Percentiles rank a stretch among this genome's conserved stretches.
These are phyloP conservation scores for Rallus limicola DNA, from an alignment of 2,113 vertebrate species.

Conservation along the genomic window DNA sequence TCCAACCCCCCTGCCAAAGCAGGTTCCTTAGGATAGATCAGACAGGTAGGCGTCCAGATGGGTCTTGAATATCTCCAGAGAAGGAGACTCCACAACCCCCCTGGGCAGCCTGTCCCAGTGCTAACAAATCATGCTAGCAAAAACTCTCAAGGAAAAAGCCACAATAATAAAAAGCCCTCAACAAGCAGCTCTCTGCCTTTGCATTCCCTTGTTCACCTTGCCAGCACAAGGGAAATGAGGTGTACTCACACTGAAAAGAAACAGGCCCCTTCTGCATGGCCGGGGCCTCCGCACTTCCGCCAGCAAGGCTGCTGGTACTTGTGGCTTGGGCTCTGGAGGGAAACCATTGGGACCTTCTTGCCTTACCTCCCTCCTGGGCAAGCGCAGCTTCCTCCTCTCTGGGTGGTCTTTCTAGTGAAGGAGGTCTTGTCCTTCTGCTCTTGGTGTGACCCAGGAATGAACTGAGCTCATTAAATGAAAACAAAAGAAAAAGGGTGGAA, in stretches of 20 bases:
- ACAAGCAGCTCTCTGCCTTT: background rate
- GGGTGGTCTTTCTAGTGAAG: constrained; percentile 41
- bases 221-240: background rate
- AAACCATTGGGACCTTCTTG: background rate
- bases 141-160: background rate
- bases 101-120: too few relatives aligned
- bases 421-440: constrained; percentile 24
- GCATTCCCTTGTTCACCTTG: background rate
- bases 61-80: too few relatives aligned
- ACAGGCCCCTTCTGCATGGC: background rate
- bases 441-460: constrained; percentile 36
- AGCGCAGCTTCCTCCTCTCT: background rate
- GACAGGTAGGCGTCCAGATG: too few relatives aligned
- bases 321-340: background rate
- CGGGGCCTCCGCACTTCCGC: background rate
- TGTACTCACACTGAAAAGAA: constrained; percentile 6
- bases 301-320: background rate
- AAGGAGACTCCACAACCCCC: too few relatives aligned
- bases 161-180: background rate
- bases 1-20: too few relatives aligned
- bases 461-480: constrained; percentile 4
- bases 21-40: too few relatives aligned
- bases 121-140: background rate
- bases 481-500: background rate
- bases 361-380: background rate